Base-by-base conservation (phyloP, 2,113 vertebrate species). In the Scomber japonicus region DNA sequence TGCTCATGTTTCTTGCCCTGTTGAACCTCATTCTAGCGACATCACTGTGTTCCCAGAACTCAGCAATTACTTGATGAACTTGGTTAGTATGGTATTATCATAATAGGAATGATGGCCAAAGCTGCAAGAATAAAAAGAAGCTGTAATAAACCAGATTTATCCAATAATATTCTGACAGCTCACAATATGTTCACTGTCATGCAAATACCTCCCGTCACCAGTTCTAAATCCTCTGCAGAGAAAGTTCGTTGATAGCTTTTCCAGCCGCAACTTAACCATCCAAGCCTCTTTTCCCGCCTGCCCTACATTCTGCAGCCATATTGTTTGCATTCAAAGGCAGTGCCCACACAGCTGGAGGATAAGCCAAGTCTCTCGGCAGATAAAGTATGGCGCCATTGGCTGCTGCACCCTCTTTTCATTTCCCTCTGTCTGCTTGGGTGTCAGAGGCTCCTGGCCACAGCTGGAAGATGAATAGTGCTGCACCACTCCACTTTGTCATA, bases 391-490 rank as follows among this genome's bases (percentile, higher is more conserved):
- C 63, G 60, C 89, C 81, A 68, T 66, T 62, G 86, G 88, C 90
- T 85, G 83, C 78, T 83, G 87, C 87, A 82, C 85, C 86, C 83
- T 83, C 83, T 92, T 91, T 91, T 90, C 90, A 91, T 92, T 93
- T 92, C 90, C 91, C 80, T 84, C 88, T 89, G 91, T 89, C 85
- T 91, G 40, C 82, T 35, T 75, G 80, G 83, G 85, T 91, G 92
- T 91, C 86, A 86, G 85, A 55, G 86, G 82, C 92, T 92, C 77
- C 88, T 84, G 90, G 91, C 89, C 92, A 90, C 90, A 91, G 90
- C 90, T 92, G 90, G 75, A 93, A 92, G 91, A 94, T 93, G 91
- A 91, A 94, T 93, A 89, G 90, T 84, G 78, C 90, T 57, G 90
- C 85, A 88, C 81, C 79, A 53, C 88, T 91, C 85, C 84, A 94